Percentiles rank a stretch among this genome's conserved stretches.
Conservation (phyloP, 2,113 vertebrate genomes). For the Channa maculata region DNA sequence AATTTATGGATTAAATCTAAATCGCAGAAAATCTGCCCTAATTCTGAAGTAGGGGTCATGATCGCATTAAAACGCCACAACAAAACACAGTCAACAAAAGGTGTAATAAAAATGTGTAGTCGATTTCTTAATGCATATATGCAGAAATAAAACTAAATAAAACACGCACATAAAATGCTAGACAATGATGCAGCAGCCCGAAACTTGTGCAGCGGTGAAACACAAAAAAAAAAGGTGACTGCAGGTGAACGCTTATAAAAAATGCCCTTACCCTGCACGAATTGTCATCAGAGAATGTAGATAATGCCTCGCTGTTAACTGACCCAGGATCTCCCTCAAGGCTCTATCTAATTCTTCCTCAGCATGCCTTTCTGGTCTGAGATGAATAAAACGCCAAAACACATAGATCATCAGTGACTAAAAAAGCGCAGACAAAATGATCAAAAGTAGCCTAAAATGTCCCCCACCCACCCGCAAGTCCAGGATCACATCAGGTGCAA, state of each 20-base stretch:
- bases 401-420: slow-evolving; percentile 81
- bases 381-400: slow-evolving; percentile 85
- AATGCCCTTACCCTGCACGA: slow-evolving; percentile 92
- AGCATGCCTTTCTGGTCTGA: slow-evolving; percentile 89
- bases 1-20: slow-evolving; percentile 40
- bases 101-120: slow-evolving; percentile 32
- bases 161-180: slow-evolving; percentile 42
- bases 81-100: slow-evolving; percentile 5
- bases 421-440: slow-evolving; percentile 73
- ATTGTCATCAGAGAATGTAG: slow-evolving; percentile 94
- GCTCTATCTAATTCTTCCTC: slow-evolving; percentile 95
- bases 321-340: slow-evolving; percentile 94
- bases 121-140: not conserved
- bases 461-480: slow-evolving; percentile 35
- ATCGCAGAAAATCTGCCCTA: slow-evolving; percentile 32
- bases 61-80: slow-evolving; percentile 43
- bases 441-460: slow-evolving; percentile 75
- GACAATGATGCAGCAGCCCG: slow-evolving; percentile 67
- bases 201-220: slow-evolving; percentile 48
- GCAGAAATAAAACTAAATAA: not conserved
- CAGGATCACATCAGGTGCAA: slow-evolving; percentile 20
- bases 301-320: slow-evolving; percentile 93
- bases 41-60: slow-evolving; percentile 7
- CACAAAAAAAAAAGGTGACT: slow-evolving; percentile 53
- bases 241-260: slow-evolving; percentile 81